Percentiles rank a stretch among this genome's conserved stretches.
Evolutionary conservation across 2,797 vertebrate species (phyloP).

Genomic region (Mormyrus proboscirostris): DNA sequence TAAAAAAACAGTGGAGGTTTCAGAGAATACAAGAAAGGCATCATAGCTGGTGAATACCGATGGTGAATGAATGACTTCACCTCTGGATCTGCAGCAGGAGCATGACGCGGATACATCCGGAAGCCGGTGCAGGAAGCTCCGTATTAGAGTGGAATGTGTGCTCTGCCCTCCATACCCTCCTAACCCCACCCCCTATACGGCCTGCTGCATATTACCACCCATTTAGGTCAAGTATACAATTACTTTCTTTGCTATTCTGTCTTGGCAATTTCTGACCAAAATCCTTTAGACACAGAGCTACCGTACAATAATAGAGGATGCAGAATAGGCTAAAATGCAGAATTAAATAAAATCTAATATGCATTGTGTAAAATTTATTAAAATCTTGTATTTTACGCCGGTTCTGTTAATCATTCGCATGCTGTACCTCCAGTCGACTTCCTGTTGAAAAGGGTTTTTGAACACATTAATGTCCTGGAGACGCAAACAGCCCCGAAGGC

Average conservation of each 20-base stretch:
- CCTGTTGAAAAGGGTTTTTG: constrained; percentile 80
- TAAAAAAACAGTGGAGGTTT: neutral
- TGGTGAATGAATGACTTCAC: neutral
- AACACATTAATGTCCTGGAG: constrained; percentile 64
- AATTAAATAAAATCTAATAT: neutral
- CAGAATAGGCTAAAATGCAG: neutral
- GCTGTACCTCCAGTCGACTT: constrained; percentile 77
- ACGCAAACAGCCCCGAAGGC: constrained; percentile 62
- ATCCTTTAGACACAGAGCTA: constrained; percentile 5
- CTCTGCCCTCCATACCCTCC: constrained; percentile 37
- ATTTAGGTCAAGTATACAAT: constrained; percentile 37
- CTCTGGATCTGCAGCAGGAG: neutral
- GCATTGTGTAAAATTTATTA: neutral
- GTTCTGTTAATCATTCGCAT: neutral
- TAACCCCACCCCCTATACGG: constrained; percentile 36
- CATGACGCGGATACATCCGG: constrained; percentile 37
- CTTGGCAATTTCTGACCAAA: constrained; percentile 23
- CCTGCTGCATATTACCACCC: constrained; percentile 34
- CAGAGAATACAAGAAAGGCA: neutral
- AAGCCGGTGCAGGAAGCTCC: constrained; percentile 52
- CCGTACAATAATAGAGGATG: neutral
- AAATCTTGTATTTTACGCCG: neutral
- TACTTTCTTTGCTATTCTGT: constrained; percentile 41
- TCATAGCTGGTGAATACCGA: neutral
- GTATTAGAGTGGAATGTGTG: constrained; percentile 60